Base-by-base conservation (phyloP, 2,113 vertebrate genomes). In the Malurus alboscapulatus region DNA sequence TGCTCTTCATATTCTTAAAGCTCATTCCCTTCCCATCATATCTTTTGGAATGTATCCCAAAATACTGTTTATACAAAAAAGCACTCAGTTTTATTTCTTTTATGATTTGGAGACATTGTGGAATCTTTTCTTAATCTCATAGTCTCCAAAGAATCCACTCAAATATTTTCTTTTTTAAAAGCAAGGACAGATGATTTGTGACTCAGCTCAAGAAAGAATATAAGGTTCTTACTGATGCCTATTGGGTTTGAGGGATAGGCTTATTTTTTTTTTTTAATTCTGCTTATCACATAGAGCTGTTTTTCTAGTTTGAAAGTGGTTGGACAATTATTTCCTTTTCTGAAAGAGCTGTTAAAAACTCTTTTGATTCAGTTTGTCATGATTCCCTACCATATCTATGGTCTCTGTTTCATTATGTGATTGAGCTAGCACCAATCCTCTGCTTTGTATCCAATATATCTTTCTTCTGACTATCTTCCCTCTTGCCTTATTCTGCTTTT, bases 41-140 rank as follows among this genome's bases (percentile, higher is more conserved):
- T 87, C 77, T 84, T 51, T 74, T 92, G 88, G 87, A 92, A 86
- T 72, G 50, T 57, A 29, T 94, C 53, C 61, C 61, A 61, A 84
- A 87, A 57, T 19, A 24, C 30, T 92, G 48, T 93, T 93, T 87
- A 87, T 90, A 88, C 51, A 57, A 78, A 86, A 51, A 10, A 80
- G 14, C 2, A 1, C 77, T 94, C 47, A 58, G 30, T 86, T 94
- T 84, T 1, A 55, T 86, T 88, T 85, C 19, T 73, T 55, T 27
- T 84, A 69, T 62, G 14, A 73, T 79, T 54, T 81, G 26, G 48
- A 90, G 68, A 78, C 48, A 54, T 61, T 77, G 45, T 90, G 76
- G 75, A 93, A 95, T 94, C 30, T 95, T 84, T 88, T 48, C 58
- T 66, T 94, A 93, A 90, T 86, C 95, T 90, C 40, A 34, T 77